Percentiles rank a stretch among this genome's conserved stretches.
Evolutionary conservation across 2,888 invertebrate species (phyloP).

Genomic region (Apoderus coryli): DNA sequence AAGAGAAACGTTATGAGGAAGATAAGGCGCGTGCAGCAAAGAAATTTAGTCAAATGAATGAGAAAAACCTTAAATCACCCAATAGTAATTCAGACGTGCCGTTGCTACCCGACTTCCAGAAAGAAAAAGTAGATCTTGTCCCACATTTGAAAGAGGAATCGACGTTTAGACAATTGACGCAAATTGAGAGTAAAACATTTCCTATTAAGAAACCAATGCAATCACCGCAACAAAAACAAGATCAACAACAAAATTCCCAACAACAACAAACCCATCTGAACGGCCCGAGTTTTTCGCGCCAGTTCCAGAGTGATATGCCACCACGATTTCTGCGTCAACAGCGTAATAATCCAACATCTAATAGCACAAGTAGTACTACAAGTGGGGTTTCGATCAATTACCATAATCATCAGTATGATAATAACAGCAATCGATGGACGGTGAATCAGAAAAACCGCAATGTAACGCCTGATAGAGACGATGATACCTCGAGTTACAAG

Average conservation of each 20-base stretch:
- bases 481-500: conserved; percentile 27
- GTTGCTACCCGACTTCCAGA: conserved; percentile 40
- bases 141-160: too few species aligned
- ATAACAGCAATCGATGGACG: conserved; percentile 19
- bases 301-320: conserved; percentile 71
- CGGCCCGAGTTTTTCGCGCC: conserved; percentile 49
- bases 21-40: conserved; percentile 39
- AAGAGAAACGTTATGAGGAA: conserved; percentile 60
- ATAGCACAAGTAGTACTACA: conserved; percentile 22
- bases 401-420: conserved; percentile 16
- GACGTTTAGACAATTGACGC: conserved; percentile 31
- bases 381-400: conserved; percentile 23
- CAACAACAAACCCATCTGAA: conserved; percentile 30
- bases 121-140: conserved; percentile 28
- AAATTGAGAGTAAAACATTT: conserved; percentile 30
- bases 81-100: conserved; percentile 34
- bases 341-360: conserved; percentile 39
- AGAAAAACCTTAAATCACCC: conserved; percentile 41
- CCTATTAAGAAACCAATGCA: conserved; percentile 23
- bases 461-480: conserved; percentile 21
- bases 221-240: conserved; percentile 23
- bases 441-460: conserved; percentile 12
- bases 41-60: conserved; percentile 53
- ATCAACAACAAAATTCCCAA: conserved; percentile 18
- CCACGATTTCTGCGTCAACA: conserved; percentile 75